Conservation (phyloP, 2,797 vertebrate species). For the Catamblyrhynchus diadema region DNA sequence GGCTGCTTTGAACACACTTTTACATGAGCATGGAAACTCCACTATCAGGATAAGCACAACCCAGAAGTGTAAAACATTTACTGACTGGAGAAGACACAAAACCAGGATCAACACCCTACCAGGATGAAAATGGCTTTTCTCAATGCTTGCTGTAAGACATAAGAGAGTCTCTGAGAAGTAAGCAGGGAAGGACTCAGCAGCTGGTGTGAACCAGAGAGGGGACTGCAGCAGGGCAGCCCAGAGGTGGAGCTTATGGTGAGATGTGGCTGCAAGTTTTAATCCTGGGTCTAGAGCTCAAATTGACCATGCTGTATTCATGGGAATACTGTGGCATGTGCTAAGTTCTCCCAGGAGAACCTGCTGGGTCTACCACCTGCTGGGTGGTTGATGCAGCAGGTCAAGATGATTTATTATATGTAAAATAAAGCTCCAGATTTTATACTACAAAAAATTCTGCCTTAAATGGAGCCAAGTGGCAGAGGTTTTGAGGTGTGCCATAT, state of each 20-base stretch:
- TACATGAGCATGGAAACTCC: not conserved
- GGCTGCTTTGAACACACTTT: not conserved
- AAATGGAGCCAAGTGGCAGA: not conserved
- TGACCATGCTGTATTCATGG: not conserved
- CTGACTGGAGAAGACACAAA: not conserved
- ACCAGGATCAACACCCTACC: not conserved
- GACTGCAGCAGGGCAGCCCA: not conserved
- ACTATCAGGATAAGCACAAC: not conserved
- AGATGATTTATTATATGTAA: not conserved
- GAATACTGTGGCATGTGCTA: not conserved
- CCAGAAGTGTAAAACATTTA: not conserved
- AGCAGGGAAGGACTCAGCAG: not conserved
- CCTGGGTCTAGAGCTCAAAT: not conserved
- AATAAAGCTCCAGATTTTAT: not conserved
- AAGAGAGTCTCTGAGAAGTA: not conserved
- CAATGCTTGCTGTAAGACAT: not conserved
- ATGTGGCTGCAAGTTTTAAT: not conserved
- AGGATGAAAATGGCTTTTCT: not conserved
- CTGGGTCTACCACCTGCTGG: not conserved
- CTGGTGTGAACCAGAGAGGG: not conserved
- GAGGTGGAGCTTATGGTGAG: not conserved
- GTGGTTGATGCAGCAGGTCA: not conserved
- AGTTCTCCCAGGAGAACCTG: not conserved
- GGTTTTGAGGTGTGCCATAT: not conserved
- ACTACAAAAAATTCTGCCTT: not conserved